Conservation (phyloP, 2,888 invertebrate genomes). For the Flexamia atlantica region DNA sequence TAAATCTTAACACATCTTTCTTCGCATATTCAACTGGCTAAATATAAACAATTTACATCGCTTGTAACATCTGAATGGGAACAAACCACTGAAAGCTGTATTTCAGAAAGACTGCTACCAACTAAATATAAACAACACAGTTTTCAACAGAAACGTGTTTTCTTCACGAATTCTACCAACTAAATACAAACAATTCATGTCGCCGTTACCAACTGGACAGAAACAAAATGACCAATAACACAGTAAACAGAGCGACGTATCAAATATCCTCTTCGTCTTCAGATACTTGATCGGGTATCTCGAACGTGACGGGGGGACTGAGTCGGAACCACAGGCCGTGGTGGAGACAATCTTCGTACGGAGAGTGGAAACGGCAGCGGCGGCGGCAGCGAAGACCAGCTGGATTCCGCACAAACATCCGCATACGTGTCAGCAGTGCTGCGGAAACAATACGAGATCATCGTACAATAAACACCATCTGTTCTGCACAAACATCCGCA, state of each 20-base stretch:
- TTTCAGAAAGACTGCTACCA: too few relatives aligned
- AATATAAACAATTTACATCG: too few relatives aligned
- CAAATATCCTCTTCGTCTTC: neutral
- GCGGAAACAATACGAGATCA: neutral
- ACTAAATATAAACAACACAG: too few relatives aligned
- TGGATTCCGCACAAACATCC: conserved; percentile 15
- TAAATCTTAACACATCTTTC: too few relatives aligned
- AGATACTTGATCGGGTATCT: neutral
- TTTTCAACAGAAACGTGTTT: too few relatives aligned
- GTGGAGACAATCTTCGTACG: neutral
- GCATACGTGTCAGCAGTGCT: neutral
- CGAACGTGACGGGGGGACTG: neutral
- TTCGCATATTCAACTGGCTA: too few relatives aligned
- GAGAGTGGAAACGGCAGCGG: neutral
- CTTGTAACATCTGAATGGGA: too few relatives aligned
- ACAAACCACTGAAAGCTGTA: too few relatives aligned
- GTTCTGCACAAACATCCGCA: conserved; percentile 16
- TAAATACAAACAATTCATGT: neutral
- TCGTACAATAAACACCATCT: too few relatives aligned
- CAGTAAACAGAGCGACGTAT: neutral
- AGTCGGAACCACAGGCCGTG: neutral
- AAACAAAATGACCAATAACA: too few relatives aligned
- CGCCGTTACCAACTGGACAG: too few relatives aligned
- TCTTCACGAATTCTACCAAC: too few relatives aligned
- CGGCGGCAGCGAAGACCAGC: neutral